A percentile compares a stretch with the other conserved stretches of the same genome.
Conservation (phyloP, 1,140 invertebrate genomes). For the Bombus soroeensis region DNA sequence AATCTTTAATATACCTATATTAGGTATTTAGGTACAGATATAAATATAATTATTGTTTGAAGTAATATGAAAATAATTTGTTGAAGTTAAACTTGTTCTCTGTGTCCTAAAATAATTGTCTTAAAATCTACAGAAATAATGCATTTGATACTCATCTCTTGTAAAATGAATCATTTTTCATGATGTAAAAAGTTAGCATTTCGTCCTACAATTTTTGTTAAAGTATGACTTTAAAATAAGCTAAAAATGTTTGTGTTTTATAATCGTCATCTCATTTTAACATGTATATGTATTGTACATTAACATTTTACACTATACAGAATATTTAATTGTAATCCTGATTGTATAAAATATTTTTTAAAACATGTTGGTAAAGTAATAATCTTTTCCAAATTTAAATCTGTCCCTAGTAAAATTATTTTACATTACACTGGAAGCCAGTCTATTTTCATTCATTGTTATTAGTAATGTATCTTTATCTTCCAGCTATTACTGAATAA, state of each 20-base stretch:
- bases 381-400: slow-evolving; percentile 41
- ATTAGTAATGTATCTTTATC: slow-evolving; percentile 23
- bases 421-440: slow-evolving; percentile 51
- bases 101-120: not conserved
- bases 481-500: slow-evolving; percentile 38
- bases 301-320: slow-evolving; percentile 33
- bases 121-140: slow-evolving; percentile 4
- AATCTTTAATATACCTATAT: not conserved
- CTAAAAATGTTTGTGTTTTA: slow-evolving; percentile 27
- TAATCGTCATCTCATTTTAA: slow-evolving; percentile 46
- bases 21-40: slow-evolving; percentile 18
- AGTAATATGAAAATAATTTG: not conserved
- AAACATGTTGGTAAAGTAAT: slow-evolving; percentile 36
- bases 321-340: slow-evolving; percentile 28
- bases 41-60: not conserved
- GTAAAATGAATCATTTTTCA: not conserved
- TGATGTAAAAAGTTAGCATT: slow-evolving; percentile 32
- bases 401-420: slow-evolving; percentile 39
- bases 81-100: not conserved
- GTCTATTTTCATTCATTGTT: slow-evolving; percentile 40
- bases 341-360: slow-evolving; percentile 54
- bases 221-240: slow-evolving; percentile 35
- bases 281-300: slow-evolving; percentile 19
- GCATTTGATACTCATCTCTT: not conserved
- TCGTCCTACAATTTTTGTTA: not conserved